Evolutionary conservation across 2,797 vertebrate species (phyloP), one percentile per base, ranked within the genome.

Genomic region (Melanotaenia nigrans): DNA sequence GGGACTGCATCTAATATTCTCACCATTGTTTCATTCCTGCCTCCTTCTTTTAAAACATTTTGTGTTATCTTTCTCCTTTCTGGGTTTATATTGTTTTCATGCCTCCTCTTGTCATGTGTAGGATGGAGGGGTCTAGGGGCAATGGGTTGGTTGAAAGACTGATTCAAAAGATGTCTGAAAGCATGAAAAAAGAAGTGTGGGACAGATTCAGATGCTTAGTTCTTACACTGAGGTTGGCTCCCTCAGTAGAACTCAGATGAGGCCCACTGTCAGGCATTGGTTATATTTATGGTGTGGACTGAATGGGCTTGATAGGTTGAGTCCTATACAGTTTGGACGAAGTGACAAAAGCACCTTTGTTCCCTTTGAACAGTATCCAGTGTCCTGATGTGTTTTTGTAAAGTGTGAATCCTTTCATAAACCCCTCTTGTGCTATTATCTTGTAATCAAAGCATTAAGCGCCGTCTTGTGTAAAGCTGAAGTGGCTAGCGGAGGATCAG

Each of bases 401-500:
- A 75, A 72, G 56, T 22, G 53, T 36, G 47, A 78, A 71, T 58
- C 56, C 63, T 65, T 87, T 84, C 84, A 81, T 61, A 75, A 89
- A 84, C 33, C 64, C 71, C 22, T 70, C 55, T 81, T n/a, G 25
- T 14, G 57, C 65, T 65, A 79, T 83, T 68, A 80, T 72, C 81
- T 79, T 60, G 58, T 75, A 82, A 82, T 83, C 67, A 79, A 77
- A 77, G 85, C 33, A 83, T 91, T 89, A 92, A 76, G 81, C 61
- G 45, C 76, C 64, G 75, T 81, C 68, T 83, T 56, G 82, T 77
- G 78, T 81, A 61, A 64, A 73, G 71, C 78, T 82, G 78, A 92
- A 92, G 87, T 89, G 90, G 86, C 90, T 42, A 81, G 65, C 87
- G 7, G 70, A 68, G 90, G 90, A 92, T 92, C 89, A 92, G 90